Percentiles rank a stretch among this genome's conserved stretches.
Conservation (phyloP, 2,113 vertebrate genomes). For the Dicerorhinus sumatrensis region DNA sequence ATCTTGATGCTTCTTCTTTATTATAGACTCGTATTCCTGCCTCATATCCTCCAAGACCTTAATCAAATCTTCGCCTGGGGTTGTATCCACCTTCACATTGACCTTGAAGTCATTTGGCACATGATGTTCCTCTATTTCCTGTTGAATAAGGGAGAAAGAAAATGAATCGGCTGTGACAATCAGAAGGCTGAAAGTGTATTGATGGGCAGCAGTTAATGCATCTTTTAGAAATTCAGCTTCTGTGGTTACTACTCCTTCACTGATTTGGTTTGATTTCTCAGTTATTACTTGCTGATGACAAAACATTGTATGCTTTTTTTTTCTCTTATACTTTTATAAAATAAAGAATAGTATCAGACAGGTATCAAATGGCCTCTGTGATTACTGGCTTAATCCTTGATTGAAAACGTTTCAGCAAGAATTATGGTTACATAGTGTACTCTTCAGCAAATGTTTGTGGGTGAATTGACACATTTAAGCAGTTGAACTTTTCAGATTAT, state of each 20-base stretch:
- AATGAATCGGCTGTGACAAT: background rate
- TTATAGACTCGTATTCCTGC: constrained; percentile 88
- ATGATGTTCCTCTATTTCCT: constrained; percentile 86
- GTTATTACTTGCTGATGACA: background rate
- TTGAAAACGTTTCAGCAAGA: constrained; percentile 36
- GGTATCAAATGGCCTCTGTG: background rate
- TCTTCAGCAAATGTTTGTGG: background rate
- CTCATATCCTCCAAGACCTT: constrained; percentile 88
- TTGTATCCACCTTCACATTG: constrained; percentile 85
- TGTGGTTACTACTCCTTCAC: background rate
- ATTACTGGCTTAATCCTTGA: background rate
- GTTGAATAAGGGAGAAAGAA: constrained; percentile 32
- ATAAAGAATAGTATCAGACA: background rate
- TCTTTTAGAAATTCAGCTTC: background rate
- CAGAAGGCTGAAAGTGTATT: background rate
- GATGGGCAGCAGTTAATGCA: background rate
- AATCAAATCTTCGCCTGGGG: constrained; percentile 85
- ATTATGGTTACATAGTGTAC: background rate
- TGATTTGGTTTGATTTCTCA: background rate
- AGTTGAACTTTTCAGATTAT: background rate
- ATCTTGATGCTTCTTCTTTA: constrained; percentile 88
- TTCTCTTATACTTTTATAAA: constrained; percentile 2
- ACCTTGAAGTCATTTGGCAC: constrained; percentile 85
- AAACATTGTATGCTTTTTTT: background rate
- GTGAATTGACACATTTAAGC: background rate